Evolutionary conservation across 2,113 vertebrate species (phyloP).

Genomic region (Nyctibius bracteatus): DNA sequence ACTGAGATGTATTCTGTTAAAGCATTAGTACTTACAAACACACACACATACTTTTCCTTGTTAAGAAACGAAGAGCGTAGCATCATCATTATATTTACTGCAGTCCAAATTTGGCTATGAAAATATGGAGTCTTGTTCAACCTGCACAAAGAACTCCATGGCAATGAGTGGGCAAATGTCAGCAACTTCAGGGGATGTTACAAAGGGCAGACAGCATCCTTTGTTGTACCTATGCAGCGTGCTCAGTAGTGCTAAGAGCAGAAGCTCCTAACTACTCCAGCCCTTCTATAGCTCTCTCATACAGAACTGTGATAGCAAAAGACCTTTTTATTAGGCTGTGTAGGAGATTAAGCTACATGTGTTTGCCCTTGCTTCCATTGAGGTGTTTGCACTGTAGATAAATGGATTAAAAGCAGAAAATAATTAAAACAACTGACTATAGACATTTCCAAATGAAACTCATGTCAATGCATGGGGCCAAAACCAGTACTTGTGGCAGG

Average conservation of each 20-base stretch:
- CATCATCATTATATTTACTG: neutral
- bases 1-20: neutral
- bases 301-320: neutral
- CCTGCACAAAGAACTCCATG: neutral
- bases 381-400: neutral
- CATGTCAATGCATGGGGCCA: neutral
- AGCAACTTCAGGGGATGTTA: accelerated
- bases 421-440: neutral
- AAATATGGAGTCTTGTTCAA: neutral
- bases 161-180: neutral
- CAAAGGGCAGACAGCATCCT: neutral
- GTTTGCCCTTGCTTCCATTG: neutral
- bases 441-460: neutral
- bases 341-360: neutral
- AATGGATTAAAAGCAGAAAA: neutral
- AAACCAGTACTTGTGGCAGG: neutral
- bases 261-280: neutral
- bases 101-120: neutral
- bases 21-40: neutral
- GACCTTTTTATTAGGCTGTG: neutral
- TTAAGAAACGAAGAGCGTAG: neutral
- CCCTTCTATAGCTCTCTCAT: neutral
- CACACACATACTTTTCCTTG: neutral
- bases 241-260: neutral
- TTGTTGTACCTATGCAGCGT: neutral